A percentile compares a stretch with the other conserved stretches of the same genome.
These are phyloP conservation scores for Trissoscelio sp. DNA, from an alignment of 2,888 invertebrate genomes.

Conservation along the genomic window DNA sequence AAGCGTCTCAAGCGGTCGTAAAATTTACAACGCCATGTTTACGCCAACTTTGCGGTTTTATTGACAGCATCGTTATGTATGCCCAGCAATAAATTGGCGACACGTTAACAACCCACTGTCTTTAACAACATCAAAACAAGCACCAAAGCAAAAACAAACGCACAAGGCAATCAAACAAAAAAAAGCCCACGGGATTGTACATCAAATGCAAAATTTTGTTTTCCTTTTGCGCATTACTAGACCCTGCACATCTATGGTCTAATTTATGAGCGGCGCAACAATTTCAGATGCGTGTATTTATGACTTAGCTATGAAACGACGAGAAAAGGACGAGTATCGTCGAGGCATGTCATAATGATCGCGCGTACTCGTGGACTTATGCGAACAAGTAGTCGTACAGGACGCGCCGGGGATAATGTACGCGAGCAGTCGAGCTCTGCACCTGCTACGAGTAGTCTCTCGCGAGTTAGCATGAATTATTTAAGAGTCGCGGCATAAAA, in stretches of 20 bases:
- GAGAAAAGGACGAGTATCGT: constrained; percentile 44
- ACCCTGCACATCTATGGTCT: constrained; percentile 21
- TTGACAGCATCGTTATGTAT: constrained; percentile 25
- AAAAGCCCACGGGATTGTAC: constrained; percentile 2
- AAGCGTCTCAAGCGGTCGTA: constrained; percentile 17
- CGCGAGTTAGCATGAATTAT: constrained; percentile 73
- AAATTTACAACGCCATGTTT: constrained; percentile 24
- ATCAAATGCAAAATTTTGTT: constrained; percentile 17
- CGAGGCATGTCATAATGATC: no score
- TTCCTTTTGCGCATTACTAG: constrained; percentile 11
- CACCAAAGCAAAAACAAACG: not conserved
- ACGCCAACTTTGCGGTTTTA: constrained; percentile 34
- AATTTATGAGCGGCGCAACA: constrained; percentile 48
- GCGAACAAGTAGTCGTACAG: constrained; percentile 62
- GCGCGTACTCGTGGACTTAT: no score
- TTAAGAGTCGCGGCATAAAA: constrained; percentile 69
- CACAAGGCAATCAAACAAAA: not conserved
- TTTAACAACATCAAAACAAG: constrained; percentile 18
- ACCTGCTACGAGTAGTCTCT: constrained; percentile 66
- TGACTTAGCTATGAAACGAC: constrained; percentile 21
- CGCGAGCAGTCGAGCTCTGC: constrained; percentile 53
- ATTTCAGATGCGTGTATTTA: constrained; percentile 57
- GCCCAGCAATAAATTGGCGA: constrained; percentile 29
- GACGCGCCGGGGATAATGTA: constrained; percentile 47
- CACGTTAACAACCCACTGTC: constrained; percentile 30